A percentile compares a stretch with the other conserved stretches of the same genome.
phyloP scores from a whole-genome alignment of 2,113 vertebrate genomes.

The Oryctolagus cuniculus region mOryCun1.1 NC_091436.1:72783501-72784000 shows the following conservation, averaged over 20 bases:
- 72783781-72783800: conserved; percentile 78
- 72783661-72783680: conserved; percentile 44
- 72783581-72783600: background rate
- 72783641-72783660: conserved; percentile 69
- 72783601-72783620: conserved; percentile 51
- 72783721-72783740: conserved; percentile 78
- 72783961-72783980: conserved; percentile 41
- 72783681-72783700: conserved; percentile 70
- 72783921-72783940: conserved; percentile 50
- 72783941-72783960: conserved; percentile 60
- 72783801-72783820: conserved; percentile 83
- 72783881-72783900: conserved; percentile 74
- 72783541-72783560: conserved; percentile 42
- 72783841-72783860: conserved; percentile 82
- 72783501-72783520: conserved; percentile 55
- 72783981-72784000: conserved; percentile 58
- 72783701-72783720: conserved; percentile 62
- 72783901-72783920: conserved; percentile 28
- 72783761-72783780: conserved; percentile 72
- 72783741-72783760: conserved; percentile 80
- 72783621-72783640: conserved; percentile 17
- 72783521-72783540: conserved; percentile 54
- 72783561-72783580: conserved; percentile 62
- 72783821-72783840: conserved; percentile 84
- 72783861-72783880: conserved; percentile 72